Conservation (phyloP, 2,113 vertebrate genomes). For the Promerops cafer region DNA sequence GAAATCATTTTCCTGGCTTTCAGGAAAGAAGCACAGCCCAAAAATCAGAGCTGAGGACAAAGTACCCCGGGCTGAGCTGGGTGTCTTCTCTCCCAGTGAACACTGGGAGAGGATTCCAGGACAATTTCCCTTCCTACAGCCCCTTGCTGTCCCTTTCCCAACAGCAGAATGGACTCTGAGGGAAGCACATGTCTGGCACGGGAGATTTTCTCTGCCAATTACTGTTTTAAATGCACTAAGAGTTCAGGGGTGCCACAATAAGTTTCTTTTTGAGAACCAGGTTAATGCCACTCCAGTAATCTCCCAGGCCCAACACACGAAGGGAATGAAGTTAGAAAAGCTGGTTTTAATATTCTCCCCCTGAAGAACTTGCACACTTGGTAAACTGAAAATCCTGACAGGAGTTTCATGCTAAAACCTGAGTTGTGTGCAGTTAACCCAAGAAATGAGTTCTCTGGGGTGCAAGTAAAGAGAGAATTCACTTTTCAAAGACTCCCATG, state of each 20-base stretch:
- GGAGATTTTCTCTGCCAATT: not conserved
- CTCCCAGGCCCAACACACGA: not conserved
- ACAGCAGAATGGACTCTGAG: not conserved
- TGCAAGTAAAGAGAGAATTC: not conserved
- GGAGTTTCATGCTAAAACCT: not conserved
- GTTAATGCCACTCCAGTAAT: not conserved
- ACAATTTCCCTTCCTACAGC: not conserved
- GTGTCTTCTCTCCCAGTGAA: not conserved
- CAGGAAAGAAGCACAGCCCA: not conserved
- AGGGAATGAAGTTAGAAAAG: not conserved
- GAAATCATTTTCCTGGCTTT: not conserved
- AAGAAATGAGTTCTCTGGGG: not conserved
- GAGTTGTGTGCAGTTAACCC: not conserved
- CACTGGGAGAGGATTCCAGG: not conserved
- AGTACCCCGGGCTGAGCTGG: not conserved
- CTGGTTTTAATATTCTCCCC: not conserved
- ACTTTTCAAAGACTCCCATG: not conserved
- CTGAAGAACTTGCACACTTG: fast-evolving
- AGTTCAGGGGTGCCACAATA: fast-evolving
- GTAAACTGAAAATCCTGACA: not conserved
- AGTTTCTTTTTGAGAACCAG: not conserved
- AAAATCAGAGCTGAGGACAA: not conserved
- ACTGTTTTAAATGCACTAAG: not conserved
- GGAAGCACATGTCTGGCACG: fast-evolving
- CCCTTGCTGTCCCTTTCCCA: not conserved